phyloP scores from a whole-genome alignment of 1,140 invertebrate species.

The Drosophila navojoa region DNA sequence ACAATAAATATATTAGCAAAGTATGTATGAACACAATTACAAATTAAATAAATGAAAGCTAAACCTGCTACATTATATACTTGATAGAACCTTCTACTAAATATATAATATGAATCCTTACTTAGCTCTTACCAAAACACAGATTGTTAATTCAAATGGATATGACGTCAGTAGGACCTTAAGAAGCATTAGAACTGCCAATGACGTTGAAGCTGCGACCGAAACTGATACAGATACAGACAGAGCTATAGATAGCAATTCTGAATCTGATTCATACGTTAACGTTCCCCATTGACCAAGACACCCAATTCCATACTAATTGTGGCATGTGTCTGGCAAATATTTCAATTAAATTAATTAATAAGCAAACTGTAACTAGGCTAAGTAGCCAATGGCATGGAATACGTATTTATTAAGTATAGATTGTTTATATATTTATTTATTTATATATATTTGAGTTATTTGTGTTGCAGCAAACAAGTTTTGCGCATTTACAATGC shows the following conservation, averaged over 20 bases:
- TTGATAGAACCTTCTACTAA: too few relatives aligned
- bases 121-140: too few relatives aligned
- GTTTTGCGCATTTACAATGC: conserved; percentile 43
- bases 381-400: conserved; percentile 23
- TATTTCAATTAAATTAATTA: conserved; percentile 32
- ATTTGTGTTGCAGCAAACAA: conserved; percentile 33
- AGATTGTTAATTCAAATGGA: neutral
- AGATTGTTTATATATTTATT: conserved; percentile 17
- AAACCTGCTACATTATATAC: too few relatives aligned
- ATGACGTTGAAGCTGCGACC: conserved; percentile 31
- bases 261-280: conserved; percentile 12
- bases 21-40: too few relatives aligned
- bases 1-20: too few relatives aligned
- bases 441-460: conserved; percentile 31
- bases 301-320: conserved; percentile 43
- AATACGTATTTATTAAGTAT: conserved; percentile 5
- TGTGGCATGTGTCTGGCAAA: conserved; percentile 7
- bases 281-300: conserved; percentile 31
- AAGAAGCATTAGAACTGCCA: conserved; percentile 69
- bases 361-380: conserved; percentile 17
- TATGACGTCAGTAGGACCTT: conserved; percentile 36
- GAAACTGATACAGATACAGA: neutral
- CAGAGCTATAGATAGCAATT: neutral
- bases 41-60: too few relatives aligned
- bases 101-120: too few relatives aligned